These are phyloP conservation scores for Crypturellus undulatus DNA, from an alignment of 2,113 vertebrate species.

Conservation along the genomic window DNA sequence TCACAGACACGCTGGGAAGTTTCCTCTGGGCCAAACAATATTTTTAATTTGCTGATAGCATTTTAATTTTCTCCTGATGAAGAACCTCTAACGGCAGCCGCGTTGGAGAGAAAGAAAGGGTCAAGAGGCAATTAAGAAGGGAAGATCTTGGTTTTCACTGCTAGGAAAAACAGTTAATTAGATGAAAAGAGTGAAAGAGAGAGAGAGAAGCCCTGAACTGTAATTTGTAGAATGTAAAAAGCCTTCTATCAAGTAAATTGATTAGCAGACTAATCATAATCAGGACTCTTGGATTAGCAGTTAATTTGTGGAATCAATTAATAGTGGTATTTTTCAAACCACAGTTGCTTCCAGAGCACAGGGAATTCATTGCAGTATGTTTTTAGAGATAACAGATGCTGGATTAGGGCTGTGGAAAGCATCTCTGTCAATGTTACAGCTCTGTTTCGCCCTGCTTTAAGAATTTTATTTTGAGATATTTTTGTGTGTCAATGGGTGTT, in stretches of 20 bases:
- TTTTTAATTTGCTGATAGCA: constrained; percentile 52
- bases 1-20: background rate
- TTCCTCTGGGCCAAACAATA: constrained; percentile 46
- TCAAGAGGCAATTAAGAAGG: constrained; percentile 72
- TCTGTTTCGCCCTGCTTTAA: background rate
- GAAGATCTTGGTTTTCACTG: constrained; percentile 61
- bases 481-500: background rate
- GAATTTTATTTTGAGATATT: background rate
- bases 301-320: constrained; percentile 77
- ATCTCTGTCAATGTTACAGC: background rate
- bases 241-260: constrained; percentile 74
- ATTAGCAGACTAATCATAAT: constrained; percentile 71
- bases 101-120: constrained; percentile 46
- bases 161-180: constrained; percentile 72
- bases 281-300: constrained; percentile 70
- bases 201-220: constrained; percentile 39
- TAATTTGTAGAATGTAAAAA: constrained; percentile 64
- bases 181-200: constrained; percentile 40
- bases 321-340: constrained; percentile 52
- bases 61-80: constrained; percentile 72
- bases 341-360: constrained; percentile 14
- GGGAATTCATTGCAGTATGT: constrained; percentile 28
- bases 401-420: background rate
- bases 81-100: constrained; percentile 47
- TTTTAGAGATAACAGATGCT: constrained; percentile 55